Percentiles rank a stretch among this genome's conserved stretches.
Conservation (phyloP, 2,113 vertebrate genomes). For the Callipepla californica region DNA sequence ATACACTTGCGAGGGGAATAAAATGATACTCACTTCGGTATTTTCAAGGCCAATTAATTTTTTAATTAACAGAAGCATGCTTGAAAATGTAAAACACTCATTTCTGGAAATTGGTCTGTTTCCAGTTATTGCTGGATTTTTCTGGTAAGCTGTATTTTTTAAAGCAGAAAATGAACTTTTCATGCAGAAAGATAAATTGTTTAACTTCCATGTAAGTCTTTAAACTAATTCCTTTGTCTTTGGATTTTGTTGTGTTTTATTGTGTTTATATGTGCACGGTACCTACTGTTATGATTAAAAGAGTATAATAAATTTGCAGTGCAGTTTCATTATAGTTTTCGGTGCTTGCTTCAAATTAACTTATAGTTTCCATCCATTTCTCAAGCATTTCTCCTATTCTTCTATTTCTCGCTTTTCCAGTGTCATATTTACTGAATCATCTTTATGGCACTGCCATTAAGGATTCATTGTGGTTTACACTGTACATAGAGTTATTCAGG, state of each 20-base stretch:
- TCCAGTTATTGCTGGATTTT: conserved; percentile 32
- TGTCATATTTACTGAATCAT: not conserved
- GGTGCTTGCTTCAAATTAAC: not conserved
- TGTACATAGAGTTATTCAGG: not conserved
- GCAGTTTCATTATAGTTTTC: conserved; percentile 19
- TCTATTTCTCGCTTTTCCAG: not conserved
- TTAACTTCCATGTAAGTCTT: not conserved
- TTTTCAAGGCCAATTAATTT: conserved; percentile 73
- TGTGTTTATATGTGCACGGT: not conserved
- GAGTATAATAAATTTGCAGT: conserved; percentile 52
- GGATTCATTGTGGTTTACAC: not conserved
- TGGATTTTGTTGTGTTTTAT: not conserved
- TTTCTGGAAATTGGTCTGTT: conserved; percentile 60
- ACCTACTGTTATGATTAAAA: not conserved
- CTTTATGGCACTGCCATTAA: conserved; percentile 42
- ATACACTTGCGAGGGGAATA: not conserved
- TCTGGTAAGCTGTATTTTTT: conserved; percentile 43
- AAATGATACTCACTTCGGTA: not conserved
- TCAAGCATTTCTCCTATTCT: not conserved
- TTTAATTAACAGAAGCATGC: conserved; percentile 73
- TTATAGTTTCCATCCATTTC: conserved; percentile 7
- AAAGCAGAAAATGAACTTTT: conserved; percentile 43
- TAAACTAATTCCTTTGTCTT: not conserved
- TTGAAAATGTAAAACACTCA: conserved; percentile 64
- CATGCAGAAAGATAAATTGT: not conserved